Percentiles rank a stretch among this genome's conserved stretches.
Evolutionary conservation across 2,113 vertebrate genomes (phyloP).

Genomic region (Oryzias melastigma): DNA sequence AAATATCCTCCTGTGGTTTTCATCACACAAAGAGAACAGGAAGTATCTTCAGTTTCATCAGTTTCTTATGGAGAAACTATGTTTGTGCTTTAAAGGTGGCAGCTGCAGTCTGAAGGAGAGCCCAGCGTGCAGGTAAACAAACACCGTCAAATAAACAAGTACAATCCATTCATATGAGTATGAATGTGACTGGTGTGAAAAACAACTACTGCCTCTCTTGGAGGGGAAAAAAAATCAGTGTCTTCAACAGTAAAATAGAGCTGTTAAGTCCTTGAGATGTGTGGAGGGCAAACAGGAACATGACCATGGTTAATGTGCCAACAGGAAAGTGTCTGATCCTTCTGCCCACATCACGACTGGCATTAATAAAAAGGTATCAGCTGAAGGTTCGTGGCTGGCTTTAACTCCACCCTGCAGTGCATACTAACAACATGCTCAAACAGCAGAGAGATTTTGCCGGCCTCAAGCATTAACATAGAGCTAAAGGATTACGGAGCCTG

Average conservation of each 20-base stretch:
- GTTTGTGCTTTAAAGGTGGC: not conserved
- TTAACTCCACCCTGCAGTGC: conserved; percentile 49
- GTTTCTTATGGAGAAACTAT: conserved; percentile 7
- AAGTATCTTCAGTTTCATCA: conserved; percentile 28
- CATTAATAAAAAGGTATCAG: conserved; percentile 55
- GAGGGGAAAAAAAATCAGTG: not conserved
- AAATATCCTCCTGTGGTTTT: conserved; percentile 43
- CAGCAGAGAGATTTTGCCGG: conserved; percentile 48
- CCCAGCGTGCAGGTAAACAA: conserved; percentile 30
- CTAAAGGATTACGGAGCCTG: conserved; percentile 69
- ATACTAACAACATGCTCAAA: conserved; percentile 71
- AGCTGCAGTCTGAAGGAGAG: conserved; percentile 1
- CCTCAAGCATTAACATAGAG: conserved; percentile 61
- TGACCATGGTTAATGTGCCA: conserved; percentile 57
- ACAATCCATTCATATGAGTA: conserved; percentile 9
- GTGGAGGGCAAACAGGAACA: conserved; percentile 48
- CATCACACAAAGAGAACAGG: conserved; percentile 40
- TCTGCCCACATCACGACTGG: conserved; percentile 54
- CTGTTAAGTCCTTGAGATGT: conserved; percentile 56
- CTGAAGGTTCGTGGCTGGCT: conserved; percentile 38
- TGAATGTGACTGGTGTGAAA: conserved; percentile 1
- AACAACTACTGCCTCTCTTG: conserved; percentile 20
- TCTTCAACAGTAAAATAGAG: conserved; percentile 35
- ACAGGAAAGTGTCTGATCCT: conserved; percentile 59
- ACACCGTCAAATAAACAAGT: conserved; percentile 19